Evolutionary conservation across 2,113 vertebrate genomes (phyloP).

Genomic region (Megaptera novaeangliae): DNA sequence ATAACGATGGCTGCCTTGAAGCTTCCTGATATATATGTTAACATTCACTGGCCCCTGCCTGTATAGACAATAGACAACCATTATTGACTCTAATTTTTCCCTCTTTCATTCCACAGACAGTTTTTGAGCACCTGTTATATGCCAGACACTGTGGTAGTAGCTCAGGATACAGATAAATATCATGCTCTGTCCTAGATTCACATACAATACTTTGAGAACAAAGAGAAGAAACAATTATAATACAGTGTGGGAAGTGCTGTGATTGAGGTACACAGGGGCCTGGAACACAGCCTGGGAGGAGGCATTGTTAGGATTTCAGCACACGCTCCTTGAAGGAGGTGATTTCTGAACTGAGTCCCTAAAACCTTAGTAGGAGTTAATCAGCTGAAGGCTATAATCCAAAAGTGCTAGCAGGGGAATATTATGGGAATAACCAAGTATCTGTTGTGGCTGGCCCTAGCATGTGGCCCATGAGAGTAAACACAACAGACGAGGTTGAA

Average conservation of each 20-base stretch:
- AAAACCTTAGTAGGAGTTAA: neutral
- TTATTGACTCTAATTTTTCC: neutral
- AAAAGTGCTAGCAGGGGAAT: neutral
- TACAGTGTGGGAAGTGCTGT: neutral
- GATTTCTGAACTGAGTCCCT: neutral
- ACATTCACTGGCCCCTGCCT: neutral
- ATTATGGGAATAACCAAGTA: neutral
- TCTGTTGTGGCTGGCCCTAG: neutral
- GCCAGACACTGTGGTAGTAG: neutral
- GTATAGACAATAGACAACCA: neutral
- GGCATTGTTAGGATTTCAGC: neutral
- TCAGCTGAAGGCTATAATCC: neutral
- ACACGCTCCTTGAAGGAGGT: neutral
- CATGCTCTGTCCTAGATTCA: neutral
- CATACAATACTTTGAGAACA: neutral
- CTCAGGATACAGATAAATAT: neutral
- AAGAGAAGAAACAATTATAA: neutral
- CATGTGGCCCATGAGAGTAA: neutral
- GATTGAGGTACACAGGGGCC: neutral
- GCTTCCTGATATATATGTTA: neutral
- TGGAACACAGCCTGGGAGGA: neutral
- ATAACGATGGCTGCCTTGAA: neutral
- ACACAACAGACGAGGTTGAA: neutral
- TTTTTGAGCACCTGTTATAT: neutral
- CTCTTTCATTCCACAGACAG: neutral